Conservation (phyloP, 2,888 invertebrate species). For the Drosophila prostipennis region DNA sequence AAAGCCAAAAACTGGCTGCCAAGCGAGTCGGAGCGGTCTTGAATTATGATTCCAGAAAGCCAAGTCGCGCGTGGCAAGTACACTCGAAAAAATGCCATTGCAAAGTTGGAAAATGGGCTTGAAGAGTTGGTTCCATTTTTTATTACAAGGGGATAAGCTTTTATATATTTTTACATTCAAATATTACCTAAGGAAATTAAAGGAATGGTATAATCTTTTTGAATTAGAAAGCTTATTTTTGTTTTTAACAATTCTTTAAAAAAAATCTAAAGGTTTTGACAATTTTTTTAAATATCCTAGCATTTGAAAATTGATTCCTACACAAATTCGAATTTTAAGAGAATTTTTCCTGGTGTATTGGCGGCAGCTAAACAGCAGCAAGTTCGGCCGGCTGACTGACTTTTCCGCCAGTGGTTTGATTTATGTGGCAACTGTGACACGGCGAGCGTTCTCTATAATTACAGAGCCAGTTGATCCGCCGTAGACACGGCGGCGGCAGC, state of each 20-base stretch:
- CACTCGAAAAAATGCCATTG: conserved; percentile 2
- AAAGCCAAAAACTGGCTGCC: conserved; percentile 26
- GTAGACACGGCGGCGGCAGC: conserved; percentile 62
- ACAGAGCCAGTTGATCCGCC: conserved; percentile 47
- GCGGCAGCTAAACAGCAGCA: conserved; percentile 42
- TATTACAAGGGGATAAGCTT: too few relatives aligned
- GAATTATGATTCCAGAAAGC: conserved; percentile 73
- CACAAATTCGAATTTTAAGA: too few relatives aligned
- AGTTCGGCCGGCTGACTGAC: conserved; percentile 58
- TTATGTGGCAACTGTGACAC: conserved; percentile 81
- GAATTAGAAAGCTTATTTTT: too few relatives aligned
- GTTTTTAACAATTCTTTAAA: too few relatives aligned
- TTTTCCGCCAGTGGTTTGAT: conserved; percentile 74
- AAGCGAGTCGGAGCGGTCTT: conserved; percentile 29
- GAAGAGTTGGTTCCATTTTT: too few relatives aligned
- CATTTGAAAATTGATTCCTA: neutral
- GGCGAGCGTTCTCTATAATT: conserved; percentile 78
- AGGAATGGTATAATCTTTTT: too few relatives aligned
- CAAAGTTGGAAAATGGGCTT: neutral
- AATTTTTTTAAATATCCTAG: too few relatives aligned
- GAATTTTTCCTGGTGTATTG: conserved; percentile 9
- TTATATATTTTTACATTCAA: too few relatives aligned
- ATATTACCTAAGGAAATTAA: too few relatives aligned
- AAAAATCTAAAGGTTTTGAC: too few relatives aligned
- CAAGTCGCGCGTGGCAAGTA: conserved; percentile 71